A percentile compares a stretch with the other conserved stretches of the same genome.
Evolutionary conservation across 2,888 invertebrate species (phyloP).

Genomic region (Caenorhabditis doughertyi): DNA sequence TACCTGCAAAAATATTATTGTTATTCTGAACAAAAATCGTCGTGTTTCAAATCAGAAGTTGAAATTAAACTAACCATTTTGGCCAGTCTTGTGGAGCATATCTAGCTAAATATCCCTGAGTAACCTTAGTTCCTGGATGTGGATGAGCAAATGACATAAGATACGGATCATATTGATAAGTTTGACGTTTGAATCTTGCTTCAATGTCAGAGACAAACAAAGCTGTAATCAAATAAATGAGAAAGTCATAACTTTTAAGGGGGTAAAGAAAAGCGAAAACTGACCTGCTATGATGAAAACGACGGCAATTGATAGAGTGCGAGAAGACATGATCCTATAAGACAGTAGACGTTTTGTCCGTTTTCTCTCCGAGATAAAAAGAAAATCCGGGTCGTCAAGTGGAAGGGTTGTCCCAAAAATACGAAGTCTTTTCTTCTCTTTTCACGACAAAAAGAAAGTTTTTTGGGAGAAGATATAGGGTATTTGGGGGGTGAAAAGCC

Average conservation of each 20-base stretch:
- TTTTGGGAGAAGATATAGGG: conserved; percentile 55
- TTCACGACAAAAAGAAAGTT: conserved; percentile 51
- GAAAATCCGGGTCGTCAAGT: conserved; percentile 60
- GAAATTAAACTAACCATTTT: conserved; percentile 64
- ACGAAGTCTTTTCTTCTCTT: conserved; percentile 50
- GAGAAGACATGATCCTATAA: conserved; percentile 48
- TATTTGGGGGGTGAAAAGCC: conserved; percentile 59
- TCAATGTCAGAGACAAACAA: conserved; percentile 15
- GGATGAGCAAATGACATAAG: conserved; percentile 73
- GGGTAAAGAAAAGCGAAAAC: conserved; percentile 26
- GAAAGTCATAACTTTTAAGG: not conserved
- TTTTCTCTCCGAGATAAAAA: conserved; percentile 41
- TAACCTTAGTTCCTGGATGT: conserved; percentile 69
- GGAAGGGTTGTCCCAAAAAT: conserved; percentile 64
- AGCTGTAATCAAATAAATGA: conserved; percentile 5
- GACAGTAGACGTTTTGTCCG: conserved; percentile 41
- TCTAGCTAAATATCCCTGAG: conserved; percentile 70
- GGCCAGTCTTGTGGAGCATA: conserved; percentile 77
- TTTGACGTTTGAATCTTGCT: conserved; percentile 68
- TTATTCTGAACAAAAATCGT: conserved; percentile 1
- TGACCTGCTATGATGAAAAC: conserved; percentile 55
- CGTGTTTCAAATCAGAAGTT: no score
- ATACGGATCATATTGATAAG: conserved; percentile 72
- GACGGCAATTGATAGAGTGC: conserved; percentile 54
- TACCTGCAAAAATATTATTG: conserved; percentile 65